Conservation (phyloP, 2,888 invertebrate genomes). For the Coecobrya sp. region DNA sequence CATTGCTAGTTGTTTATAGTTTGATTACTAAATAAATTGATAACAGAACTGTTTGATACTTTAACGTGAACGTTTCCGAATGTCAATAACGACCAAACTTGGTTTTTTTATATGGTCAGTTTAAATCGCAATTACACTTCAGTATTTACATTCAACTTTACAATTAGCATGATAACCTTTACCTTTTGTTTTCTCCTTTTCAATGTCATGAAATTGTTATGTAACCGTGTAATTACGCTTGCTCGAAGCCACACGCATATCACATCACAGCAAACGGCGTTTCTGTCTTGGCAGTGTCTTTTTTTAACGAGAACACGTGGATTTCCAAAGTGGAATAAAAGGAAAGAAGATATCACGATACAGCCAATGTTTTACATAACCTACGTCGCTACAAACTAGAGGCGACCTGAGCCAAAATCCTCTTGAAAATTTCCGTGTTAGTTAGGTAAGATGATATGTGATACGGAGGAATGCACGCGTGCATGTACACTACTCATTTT, state of each 20-base stretch:
- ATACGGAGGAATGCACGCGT: constrained; percentile 32
- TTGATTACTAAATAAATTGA: too few relatives aligned
- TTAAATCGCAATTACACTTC: too few relatives aligned
- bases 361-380: not conserved
- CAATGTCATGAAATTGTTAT: too few relatives aligned
- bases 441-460: constrained; percentile 1
- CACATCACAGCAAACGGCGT: constrained; percentile 27
- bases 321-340: not conserved
- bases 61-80: too few relatives aligned
- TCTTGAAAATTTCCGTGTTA: constrained; percentile 45
- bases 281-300: not conserved
- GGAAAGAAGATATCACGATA: constrained; percentile 8
- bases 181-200: too few relatives aligned
- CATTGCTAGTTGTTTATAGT: too few relatives aligned
- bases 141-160: too few relatives aligned
- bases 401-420: constrained; percentile 33
- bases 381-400: not conserved
- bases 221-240: not conserved
- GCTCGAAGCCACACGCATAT: constrained; percentile 14
- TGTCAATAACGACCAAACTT: too few relatives aligned
- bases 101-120: too few relatives aligned
- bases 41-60: too few relatives aligned
- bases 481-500: constrained; percentile 58
- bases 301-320: not conserved
- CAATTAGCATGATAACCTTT: too few relatives aligned